Conservation (phyloP, 2,888 invertebrate species). For the Nasonia oneida region DNA sequence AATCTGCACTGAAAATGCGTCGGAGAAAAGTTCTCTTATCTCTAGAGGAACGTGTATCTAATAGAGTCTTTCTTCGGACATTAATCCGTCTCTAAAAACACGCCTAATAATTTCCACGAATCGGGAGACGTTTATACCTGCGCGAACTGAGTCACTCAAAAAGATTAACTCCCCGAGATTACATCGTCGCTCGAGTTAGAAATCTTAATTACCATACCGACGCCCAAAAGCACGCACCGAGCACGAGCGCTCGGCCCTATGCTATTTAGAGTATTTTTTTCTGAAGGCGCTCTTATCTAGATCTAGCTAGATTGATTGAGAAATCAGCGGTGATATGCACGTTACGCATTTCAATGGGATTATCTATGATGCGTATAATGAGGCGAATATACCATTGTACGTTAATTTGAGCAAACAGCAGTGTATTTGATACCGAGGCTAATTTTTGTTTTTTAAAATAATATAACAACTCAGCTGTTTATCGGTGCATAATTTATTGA, state of each 20-base stretch:
- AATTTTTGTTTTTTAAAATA: not conserved
- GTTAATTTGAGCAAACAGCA: not conserved
- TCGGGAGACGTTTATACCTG: not conserved
- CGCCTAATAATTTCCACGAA: not conserved
- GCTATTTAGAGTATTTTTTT: not conserved
- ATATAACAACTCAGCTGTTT: not conserved
- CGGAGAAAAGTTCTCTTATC: too few species aligned
- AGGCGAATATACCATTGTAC: not conserved
- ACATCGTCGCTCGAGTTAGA: not conserved
- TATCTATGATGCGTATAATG: not conserved
- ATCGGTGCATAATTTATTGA: slow-evolving; percentile 9
- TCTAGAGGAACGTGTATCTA: not conserved
- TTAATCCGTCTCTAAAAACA: not conserved
- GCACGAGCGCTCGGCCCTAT: not conserved
- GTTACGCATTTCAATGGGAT: not conserved
- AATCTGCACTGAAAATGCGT: too few species aligned
- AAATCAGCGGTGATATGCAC: slow-evolving; percentile 21
- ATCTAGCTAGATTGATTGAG: slow-evolving; percentile 20
- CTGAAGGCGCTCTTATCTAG: slow-evolving; percentile 15
- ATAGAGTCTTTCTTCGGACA: not conserved
- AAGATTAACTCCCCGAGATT: slow-evolving; percentile 14
- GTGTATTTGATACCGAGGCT: not conserved
- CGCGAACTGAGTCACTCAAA: not conserved
- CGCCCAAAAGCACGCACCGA: slow-evolving; percentile 22
- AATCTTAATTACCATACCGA: slow-evolving; percentile 44